Percentiles rank a stretch among this genome's conserved stretches.
These are phyloP conservation scores for Athripsodes cinereus DNA, from an alignment of 2,888 invertebrate species.

Conservation along the genomic window DNA sequence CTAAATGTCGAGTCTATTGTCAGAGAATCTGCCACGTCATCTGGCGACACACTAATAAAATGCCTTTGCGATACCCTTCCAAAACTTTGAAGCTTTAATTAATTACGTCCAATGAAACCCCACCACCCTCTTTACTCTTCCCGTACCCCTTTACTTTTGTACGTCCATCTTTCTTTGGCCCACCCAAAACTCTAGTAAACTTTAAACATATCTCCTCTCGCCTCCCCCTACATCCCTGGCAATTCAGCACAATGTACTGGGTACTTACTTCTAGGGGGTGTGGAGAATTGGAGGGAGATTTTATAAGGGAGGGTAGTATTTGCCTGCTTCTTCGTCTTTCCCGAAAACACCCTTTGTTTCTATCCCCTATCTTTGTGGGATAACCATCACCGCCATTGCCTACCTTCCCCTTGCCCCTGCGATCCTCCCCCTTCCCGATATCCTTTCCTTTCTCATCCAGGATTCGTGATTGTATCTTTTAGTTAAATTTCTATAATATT, in stretches of 20 bases:
- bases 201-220: conserved; percentile 1
- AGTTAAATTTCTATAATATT: conserved; percentile 1
- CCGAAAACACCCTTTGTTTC: conserved; percentile 19
- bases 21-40: not conserved
- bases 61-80: conserved; percentile 10
- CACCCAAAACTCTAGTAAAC: conserved; percentile 6
- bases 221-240: conserved; percentile 6
- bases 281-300: not conserved
- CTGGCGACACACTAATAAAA: conserved; percentile 8
- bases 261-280: conserved; percentile 2
- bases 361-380: conserved; percentile 14
- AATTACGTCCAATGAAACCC: conserved; percentile 25
- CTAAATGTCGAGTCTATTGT: not conserved
- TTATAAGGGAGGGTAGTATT: conserved; percentile 2
- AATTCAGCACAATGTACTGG: not conserved
- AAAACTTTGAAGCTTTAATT: conserved; percentile 25
- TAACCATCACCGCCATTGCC: conserved; percentile 6
- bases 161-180: conserved; percentile 25
- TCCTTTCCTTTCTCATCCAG: not conserved
- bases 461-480: conserved; percentile 1
- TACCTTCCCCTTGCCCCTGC: not conserved
- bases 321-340: conserved; percentile 25
- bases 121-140: conserved; percentile 11
- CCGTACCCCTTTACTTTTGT: conserved; percentile 9
- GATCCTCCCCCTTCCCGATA: not conserved